These are phyloP conservation scores for Muscicapa comitata DNA, from an alignment of 2,797 vertebrate species.

Conservation along the genomic window DNA sequence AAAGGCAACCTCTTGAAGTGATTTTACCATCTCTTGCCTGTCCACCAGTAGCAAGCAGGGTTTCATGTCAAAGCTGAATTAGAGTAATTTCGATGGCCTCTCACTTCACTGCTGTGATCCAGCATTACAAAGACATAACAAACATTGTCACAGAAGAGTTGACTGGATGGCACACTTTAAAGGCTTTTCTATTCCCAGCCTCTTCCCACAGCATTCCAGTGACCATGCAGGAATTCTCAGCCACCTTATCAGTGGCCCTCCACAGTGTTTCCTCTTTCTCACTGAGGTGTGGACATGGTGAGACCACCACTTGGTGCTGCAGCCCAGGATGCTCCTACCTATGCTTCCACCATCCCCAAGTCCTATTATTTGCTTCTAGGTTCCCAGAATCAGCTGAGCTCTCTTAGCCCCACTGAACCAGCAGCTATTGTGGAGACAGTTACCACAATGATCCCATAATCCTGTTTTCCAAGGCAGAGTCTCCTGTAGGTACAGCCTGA, in stretches of 20 bases:
- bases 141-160: background rate
- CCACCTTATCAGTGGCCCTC: background rate
- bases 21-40: background rate
- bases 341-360: background rate
- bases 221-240: background rate
- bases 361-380: background rate
- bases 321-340: background rate
- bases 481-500: slow-evolving; percentile 32
- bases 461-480: slow-evolving; percentile 30
- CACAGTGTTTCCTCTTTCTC: background rate
- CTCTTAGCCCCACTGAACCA: background rate
- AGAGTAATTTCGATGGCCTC: background rate
- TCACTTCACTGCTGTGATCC: background rate
- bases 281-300: rapidly evolving
- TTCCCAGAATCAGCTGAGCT: background rate
- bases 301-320: background rate
- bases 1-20: background rate
- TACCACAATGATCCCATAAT: slow-evolving; percentile 7
- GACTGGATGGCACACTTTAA: background rate
- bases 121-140: background rate
- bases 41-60: background rate
- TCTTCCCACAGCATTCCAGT: background rate
- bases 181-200: background rate
- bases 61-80: background rate
- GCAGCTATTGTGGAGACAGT: background rate